Base-by-base conservation (phyloP, 2,797 vertebrate species). In the Sciaenops ocellatus region DNA sequence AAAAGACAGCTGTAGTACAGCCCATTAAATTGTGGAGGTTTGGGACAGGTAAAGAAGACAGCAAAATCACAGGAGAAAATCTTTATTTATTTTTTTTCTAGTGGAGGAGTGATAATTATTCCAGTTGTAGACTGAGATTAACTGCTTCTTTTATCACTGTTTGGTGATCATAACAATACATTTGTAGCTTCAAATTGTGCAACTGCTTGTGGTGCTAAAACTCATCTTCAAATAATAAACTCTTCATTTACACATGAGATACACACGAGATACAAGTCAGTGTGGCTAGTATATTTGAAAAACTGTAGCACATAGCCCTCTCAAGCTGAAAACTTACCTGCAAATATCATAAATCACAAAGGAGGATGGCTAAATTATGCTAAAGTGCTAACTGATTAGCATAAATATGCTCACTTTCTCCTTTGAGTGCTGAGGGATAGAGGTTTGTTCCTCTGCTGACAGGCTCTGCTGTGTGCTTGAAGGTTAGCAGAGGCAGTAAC, bases 401-500 rank as follows among this genome's bases (percentile, higher is more conserved):
- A 93, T 94, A 94, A 92, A 93, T 90, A 90, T 79, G 91, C 92
- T 90, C 83, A 84, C 89, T 90, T 91, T 90, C 87, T 85, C 87
- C 83, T 82, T 67, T 38, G 62, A 80, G 87, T 88, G 12, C 78
- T 74, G 87, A 89, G 83, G 93, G 90, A 75, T 88, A 76, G 91
- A 92, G 76, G 86, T 80, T 84, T 85, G 89, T 86, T 84, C 91
- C 80, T 83, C 87, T 79, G 85, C 90, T 96, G 95, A 96, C 95
- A 96, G 95, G 95, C 97, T 94, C 95, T 86, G 95, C 94, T 84
- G 94, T 93, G 94, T 87, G 91, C 90, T 90, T 95, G 75, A 95
- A 80, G 93, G 85, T 94, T 96, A 95, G 96, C 94, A 91, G 96
- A 97, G 92, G 96, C 95, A 95, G 92, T 97, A 97, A 98, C 97